Conservation (phyloP, 2,888 invertebrate species). For the Periphyllus acericola region DNA sequence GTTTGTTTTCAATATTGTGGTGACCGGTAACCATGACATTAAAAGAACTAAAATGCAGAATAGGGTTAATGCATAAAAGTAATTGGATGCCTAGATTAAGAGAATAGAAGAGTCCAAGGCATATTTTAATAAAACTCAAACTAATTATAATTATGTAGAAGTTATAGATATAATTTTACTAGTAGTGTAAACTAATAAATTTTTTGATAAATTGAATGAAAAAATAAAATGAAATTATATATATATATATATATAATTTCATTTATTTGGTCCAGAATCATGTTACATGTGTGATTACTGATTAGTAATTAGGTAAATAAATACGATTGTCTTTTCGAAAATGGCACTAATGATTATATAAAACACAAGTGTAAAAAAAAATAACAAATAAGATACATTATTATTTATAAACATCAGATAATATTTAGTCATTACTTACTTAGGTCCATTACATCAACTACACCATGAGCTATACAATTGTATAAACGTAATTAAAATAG, state of each 20-base stretch:
- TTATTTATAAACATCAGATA: not conserved
- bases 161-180: no score
- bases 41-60: not conserved
- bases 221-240: not conserved
- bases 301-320: no score
- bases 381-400: not conserved
- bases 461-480: not conserved
- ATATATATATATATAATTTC: no score
- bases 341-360: not conserved
- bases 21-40: slow-evolving; percentile 10
- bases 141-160: not conserved
- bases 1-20: not conserved
- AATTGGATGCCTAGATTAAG: not conserved
- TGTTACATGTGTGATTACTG: no score
- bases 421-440: not conserved
- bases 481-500: not conserved
- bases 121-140: not conserved
- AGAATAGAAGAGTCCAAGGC: not conserved
- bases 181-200: no score
- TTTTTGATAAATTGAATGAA: not conserved
- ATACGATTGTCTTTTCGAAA: not conserved
- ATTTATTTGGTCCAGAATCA: not conserved
- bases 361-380: not conserved
- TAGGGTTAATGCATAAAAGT: not conserved
- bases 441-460: not conserved